Evolutionary conservation across 2,888 invertebrate species (phyloP).

Genomic region (Ophion ellenae): DNA sequence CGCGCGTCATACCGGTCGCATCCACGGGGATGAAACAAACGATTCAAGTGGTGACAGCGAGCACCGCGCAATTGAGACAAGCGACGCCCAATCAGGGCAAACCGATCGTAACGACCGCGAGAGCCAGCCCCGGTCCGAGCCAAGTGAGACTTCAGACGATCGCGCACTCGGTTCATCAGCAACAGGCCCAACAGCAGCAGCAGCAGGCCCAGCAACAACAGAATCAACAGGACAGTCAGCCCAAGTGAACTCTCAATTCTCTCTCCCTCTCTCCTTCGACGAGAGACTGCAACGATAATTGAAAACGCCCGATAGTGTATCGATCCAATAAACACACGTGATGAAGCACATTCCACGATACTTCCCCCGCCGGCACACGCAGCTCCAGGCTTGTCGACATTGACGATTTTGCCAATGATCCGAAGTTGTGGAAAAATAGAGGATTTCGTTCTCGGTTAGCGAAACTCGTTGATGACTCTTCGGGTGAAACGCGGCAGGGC

Average conservation of each 20-base stretch:
- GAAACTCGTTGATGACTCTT: no score
- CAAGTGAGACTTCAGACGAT: constrained; percentile 87
- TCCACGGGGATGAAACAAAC: constrained; percentile 86
- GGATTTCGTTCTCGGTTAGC: no score
- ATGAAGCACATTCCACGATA: constrained; percentile 56
- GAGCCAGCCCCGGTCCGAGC: constrained; percentile 85
- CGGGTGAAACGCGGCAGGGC: no score
- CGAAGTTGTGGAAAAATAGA: no score
- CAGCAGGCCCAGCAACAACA: constrained; percentile 72
- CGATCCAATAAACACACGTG: not conserved
- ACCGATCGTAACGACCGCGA: constrained; percentile 82
- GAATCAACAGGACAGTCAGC: constrained; percentile 78
- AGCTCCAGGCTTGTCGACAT: no score
- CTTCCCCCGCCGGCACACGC: not conserved
- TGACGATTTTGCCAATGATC: no score
- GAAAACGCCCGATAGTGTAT: not conserved
- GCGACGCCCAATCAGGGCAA: constrained; percentile 79
- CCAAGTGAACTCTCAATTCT: constrained; percentile 65
- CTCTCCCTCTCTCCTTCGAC: no score
- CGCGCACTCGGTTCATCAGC: constrained; percentile 86
- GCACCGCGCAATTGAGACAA: constrained; percentile 83
- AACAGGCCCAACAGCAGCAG: constrained; percentile 71
- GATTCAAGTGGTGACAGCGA: constrained; percentile 85
- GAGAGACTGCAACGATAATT: not conserved
- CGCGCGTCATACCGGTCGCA: constrained; percentile 87